Evolutionary conservation across 2,113 vertebrate genomes (phyloP).

Genomic region (Carlito syrichta): DNA sequence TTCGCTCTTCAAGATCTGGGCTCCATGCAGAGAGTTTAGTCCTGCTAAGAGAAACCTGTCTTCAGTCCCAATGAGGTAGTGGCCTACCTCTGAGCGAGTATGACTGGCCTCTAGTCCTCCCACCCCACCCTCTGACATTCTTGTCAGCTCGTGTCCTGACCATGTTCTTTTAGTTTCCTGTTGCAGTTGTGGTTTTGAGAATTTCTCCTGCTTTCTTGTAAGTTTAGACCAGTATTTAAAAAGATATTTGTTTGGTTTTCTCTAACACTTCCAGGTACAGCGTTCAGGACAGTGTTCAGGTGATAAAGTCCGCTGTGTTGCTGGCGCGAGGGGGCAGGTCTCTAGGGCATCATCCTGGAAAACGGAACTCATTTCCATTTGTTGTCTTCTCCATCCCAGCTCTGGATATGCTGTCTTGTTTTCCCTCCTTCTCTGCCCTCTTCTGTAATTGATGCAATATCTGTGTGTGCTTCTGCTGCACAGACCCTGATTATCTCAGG

Average conservation of each 20-base stretch:
- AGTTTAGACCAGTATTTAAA: not conserved
- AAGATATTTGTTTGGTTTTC: not conserved
- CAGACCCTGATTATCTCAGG: not conserved
- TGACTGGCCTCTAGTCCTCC: not conserved
- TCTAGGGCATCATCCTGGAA: not conserved
- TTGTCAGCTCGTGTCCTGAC: no score
- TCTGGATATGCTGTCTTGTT: not conserved
- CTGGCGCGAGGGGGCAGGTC: not conserved
- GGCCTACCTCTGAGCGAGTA: not conserved
- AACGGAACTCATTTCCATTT: rapidly evolving
- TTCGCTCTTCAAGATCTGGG: not conserved
- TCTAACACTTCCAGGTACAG: not conserved
- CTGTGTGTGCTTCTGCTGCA: not conserved
- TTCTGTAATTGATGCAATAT: not conserved
- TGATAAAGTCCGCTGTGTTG: not conserved
- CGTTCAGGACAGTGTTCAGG: not conserved
- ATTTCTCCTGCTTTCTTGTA: not conserved
- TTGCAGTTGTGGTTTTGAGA: not conserved
- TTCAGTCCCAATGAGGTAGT: rapidly evolving
- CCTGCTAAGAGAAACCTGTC: not conserved
- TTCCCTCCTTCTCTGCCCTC: not conserved
- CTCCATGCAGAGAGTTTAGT: no score
- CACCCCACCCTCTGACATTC: not conserved
- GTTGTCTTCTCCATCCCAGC: not conserved
- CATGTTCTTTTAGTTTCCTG: not conserved